Base-by-base conservation (phyloP, 2,888 invertebrate genomes). In the Ptycholaimellus sp. region DNA sequence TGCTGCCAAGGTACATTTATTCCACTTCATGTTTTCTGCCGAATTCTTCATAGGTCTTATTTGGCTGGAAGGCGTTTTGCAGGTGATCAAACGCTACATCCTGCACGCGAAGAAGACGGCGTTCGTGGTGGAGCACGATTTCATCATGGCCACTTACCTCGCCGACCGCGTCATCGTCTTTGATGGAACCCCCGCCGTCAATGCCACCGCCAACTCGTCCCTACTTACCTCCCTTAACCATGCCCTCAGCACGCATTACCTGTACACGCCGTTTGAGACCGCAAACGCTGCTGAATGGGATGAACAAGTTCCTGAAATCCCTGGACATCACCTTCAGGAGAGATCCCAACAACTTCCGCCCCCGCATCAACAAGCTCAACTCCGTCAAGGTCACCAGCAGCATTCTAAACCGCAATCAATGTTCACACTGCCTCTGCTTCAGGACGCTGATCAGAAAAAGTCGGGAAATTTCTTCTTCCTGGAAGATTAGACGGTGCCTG, bases 91-190 rank as follows among this genome's bases (percentile, higher is more conserved):
- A 9, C 3, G 70, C 53, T 96, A 90, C 60, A 90, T 96, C 59
- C 69, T 99, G 30, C 96, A 96, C 56, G 87, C 96, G 1, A 99
- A 99, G 67, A 85, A 93, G 61, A 96, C 96, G 6, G 96, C 93
- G 11, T 99, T 96, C 60, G 78, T 96, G 14, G 96, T 96, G 2
- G 96, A 96, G 72, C 96, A 96, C 73, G 93, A 96, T 67, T 96
- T 99, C 62, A 99, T 99, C 47, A 99, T 96, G 96, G 93, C 93
- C 14, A 99, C 96, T 0, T 99, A 99, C 62, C 69, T 87, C 41
- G 85, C 93, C 1, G 96, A 99, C 61, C 72, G 93, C 30, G 96
- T 96, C 3, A 87, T 96, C 47, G 93, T 99, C 34, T 90, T 96
- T 60, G 93, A 93, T 57, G 96, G 96, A 33, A 65, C 66, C 30